Base-by-base conservation (phyloP, 2,113 vertebrate species). In the Cinclus cinclus region DNA sequence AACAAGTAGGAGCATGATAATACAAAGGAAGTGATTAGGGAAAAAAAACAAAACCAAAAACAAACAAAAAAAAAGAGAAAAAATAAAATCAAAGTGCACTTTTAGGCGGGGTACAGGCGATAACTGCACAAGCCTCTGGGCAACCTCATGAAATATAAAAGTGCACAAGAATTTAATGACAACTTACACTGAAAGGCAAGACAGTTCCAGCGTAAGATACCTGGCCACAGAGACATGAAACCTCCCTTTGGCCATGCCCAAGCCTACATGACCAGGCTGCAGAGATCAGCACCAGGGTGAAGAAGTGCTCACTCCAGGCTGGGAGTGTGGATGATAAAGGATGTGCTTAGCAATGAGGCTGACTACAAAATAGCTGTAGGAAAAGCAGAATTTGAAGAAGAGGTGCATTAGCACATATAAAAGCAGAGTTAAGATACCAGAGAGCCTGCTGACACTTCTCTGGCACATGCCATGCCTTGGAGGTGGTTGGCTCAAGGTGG, bases 331-430 rank as follows among this genome's bases (percentile, higher is more conserved):
- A 9, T 22, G 7, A 10, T 5, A 4, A 11, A 84, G 35, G 5
- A 20, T 1, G 5, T 1, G 0, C 25, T 4, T 16, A 35, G 67
- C 75, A 44, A 18, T 1, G 25, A n/a, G 53, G 49, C 9, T 0
- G 25, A 62, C 49, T 6, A 11, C 16, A 27, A 23, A 85, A 41
- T 23, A 35, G 68, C 39, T 68, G 33, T 1, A 81, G 83, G 25
- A 77, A 80, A 47, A 47, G 4, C 47, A 50, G 69, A 53, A 33
- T 7, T 1, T 2, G 7, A 27, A 18, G 13, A 28, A 59, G 22
- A 74, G 2, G 42, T 37, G 5, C 6, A 35, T 49, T 3, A 4
- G 59, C 25, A 24, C 3, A 18, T 12, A 37, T 15, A 18, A 77
- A 90, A 76, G 5, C 59, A 71, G 41, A 86, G 56, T 9, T 80